Evolutionary conservation across 2,113 vertebrate species (phyloP), one percentile per base, ranked within the genome.

Genomic region (Leuciscus idus): DNA sequence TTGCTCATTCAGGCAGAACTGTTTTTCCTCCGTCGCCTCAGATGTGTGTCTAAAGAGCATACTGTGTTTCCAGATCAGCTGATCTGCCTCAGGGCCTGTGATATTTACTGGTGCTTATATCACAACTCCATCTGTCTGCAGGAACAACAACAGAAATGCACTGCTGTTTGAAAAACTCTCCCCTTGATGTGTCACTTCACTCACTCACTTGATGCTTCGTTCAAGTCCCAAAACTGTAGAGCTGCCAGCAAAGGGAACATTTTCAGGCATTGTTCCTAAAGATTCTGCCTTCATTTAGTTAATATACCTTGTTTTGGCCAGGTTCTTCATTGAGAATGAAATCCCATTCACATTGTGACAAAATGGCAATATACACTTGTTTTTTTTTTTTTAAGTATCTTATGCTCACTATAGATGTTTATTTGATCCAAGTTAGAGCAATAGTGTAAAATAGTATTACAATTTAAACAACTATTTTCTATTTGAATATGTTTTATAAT

Each of bases 51-150:
- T 52, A 83, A 50, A 80, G 64, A 84, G 46, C 64, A 43, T 28
- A 62, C 23, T n/a, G 84, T n/a, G 84, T 74, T 83, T 80, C 78
- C 55, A 86, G 43, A 84, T 81, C 81, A 88, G 66, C 68, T 84
- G 76, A 78, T 83, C 13, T 9, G 61, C 85, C 85, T 81, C 66
- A 50, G 85, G 68, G 50, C 55, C 11, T 46, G 33, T 66, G 66
- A 64, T 80, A 33, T 66, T 75, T 85, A 48, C 74, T 52, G 48
- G 85, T 87, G 75, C 52, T 70, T 46, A n/a, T 57, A 39, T 57
- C 50, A 52, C 33, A 43, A 36, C 43, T 75, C 50, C 83, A 81
- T 77, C 88, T 85, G 57, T 73, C 59, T 28, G 28, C 21, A 6
- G 5, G 12, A 57, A 73, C 39, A 83, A 57, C 64, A 83, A 70